A percentile compares a stretch with the other conserved stretches of the same genome.
Conservation (phyloP, 2,888 invertebrate species). For the Conus canariensis region DNA sequence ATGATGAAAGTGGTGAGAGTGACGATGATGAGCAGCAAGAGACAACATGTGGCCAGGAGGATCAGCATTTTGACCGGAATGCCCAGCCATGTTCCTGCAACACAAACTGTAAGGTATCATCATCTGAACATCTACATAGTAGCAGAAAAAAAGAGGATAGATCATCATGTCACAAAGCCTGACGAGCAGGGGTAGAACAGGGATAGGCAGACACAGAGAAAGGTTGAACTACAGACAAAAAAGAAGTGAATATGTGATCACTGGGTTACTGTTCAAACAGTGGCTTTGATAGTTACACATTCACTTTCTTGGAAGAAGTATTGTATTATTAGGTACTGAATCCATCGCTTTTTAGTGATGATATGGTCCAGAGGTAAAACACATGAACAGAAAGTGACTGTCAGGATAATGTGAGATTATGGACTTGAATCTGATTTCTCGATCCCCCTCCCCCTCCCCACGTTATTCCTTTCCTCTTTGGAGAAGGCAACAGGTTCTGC, state of each 20-base stretch:
- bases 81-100: not conserved
- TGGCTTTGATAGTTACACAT: not conserved
- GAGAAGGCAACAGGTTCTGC: not conserved
- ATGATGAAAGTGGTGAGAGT: not conserved
- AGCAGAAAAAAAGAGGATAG: no score
- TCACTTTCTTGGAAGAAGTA: not conserved
- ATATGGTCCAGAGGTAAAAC: not conserved
- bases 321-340: no score
- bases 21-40: not conserved
- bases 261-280: not conserved
- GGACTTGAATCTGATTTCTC: no score
- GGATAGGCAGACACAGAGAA: no score
- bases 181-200: no score
- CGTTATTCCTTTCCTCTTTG: not conserved
- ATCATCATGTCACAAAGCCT: no score
- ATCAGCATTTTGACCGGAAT: not conserved
- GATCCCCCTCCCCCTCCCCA: no score
- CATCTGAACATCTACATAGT: not conserved
- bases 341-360: not conserved
- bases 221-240: not conserved
- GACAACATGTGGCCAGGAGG: not conserved
- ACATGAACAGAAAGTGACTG: not conserved
- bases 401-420: no score
- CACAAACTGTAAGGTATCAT: not conserved
- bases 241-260: not conserved